Base-by-base conservation (phyloP, 1,140 invertebrate genomes). In the Drosophila mojavensis region DNA sequence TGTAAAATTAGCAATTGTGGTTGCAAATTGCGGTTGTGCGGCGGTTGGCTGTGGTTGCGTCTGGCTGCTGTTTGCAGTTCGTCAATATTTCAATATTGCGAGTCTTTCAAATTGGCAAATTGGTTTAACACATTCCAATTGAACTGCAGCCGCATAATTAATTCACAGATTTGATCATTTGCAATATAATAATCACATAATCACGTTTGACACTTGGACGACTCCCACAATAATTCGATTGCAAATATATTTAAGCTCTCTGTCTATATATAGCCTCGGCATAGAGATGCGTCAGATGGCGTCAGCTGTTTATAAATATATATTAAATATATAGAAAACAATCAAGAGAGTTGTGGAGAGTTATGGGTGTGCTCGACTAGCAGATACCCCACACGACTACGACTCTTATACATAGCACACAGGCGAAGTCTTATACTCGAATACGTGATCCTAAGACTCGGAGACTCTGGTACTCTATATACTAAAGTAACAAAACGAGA, bases 1-100 rank as follows among this genome's bases (percentile, higher is more conserved):
- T 9, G 43, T 11, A 47, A 47, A 47, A 47, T 47, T 47, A 47
- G 43, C 43, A 47, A 47, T 20, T 45, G 43, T n/a, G 43, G 13
- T 45, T 17, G 41, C 41, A 43, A 43, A 43, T 43, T 45, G 43
- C 5, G n/a, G 43, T 6, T 39, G 11, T 47, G 43, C 43, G 17
- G 43, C 7, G 43, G 43, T 15, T 47, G 9, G 6, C n/a, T 47
- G 9, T 17, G 43, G 2, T 47, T 4, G 43, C 43, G 4, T 45
- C n/a, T n/a, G 13, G 3, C n/a, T 5, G 13, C n/a, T 20, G 15
- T 47, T 11, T 39, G 36, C 15, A 47, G 15, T 47, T 20, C 6
- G 43, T 47, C 15, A 47, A 47, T 39, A 39, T 39, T 13, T 39
- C 36, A 39, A 39, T 39, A 39, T 15, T 47, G 17, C 17, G 15